Evolutionary conservation across 64 coral and sea anemone species (phyloP), one percentile per base, ranked within the genome.

Genomic region (Montipora sp.): DNA sequence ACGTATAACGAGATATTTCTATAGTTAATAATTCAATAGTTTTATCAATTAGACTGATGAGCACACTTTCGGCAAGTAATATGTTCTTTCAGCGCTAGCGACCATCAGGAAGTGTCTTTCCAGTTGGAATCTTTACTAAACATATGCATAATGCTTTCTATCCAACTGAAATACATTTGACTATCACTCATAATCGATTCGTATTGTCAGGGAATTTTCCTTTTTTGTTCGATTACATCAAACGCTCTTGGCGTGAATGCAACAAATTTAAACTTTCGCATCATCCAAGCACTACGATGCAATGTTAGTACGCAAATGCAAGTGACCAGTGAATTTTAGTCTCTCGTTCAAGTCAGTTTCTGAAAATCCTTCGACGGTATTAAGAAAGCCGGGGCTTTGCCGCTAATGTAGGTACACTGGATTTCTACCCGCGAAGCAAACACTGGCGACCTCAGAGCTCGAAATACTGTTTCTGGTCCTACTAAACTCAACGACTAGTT

Each of bases 1-100:
- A 5, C 68, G 19, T 49, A 45, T 7, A 47, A 9, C 65, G 15
- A 70, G 63, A 23, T 70, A 50, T 85, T 71, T 20, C 82, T 13
- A 72, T 12, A 9, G 61, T 85, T 51, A 85, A 85, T 85, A 85
- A 85, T 85, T 85, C 22, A 85, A 46, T 49, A 85, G 44, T 24
- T 23, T 21, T 14, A 81, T 44, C 82, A 16, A 70, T 70, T n/a
- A 20, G 46, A 44, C 7, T 36, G 36, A 36, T 36, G 8, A 85
- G 59, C 49, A 48, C 19, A 78, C 46, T 21, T 5, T 21, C 19
- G 5, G 8, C 4, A 71, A 78, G 47, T 12, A 20, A 78, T 47
- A 50, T 20, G 45, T 13, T 4, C 73, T 18, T 77, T 48, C 2
- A 18, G 36, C 36, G 2, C 36, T 36, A 36, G 9, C 15, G 44